These are phyloP conservation scores for Stenichneumon culpator DNA, from an alignment of 2,888 invertebrate species.

Conservation along the genomic window DNA sequence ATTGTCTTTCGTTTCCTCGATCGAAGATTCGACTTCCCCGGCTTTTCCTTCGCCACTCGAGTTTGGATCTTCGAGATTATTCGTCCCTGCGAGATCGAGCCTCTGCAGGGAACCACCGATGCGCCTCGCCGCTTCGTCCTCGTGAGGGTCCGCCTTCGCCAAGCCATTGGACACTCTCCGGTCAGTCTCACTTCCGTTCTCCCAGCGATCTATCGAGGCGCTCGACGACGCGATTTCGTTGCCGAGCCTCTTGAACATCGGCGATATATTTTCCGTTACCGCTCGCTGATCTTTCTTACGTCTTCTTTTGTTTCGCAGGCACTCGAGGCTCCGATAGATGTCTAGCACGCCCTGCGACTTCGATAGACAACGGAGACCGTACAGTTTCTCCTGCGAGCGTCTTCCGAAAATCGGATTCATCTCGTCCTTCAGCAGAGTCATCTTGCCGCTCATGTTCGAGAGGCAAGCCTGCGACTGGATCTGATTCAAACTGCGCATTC, in stretches of 20 bases:
- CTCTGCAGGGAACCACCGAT: conserved; percentile 17
- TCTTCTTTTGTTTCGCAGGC: conserved; percentile 76
- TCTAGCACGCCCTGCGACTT: conserved; percentile 86
- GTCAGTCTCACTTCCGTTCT: conserved; percentile 37
- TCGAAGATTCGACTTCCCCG: neutral
- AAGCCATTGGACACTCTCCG: conserved; percentile 12
- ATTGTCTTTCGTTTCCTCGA: conserved; percentile 4
- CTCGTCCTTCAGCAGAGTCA: conserved; percentile 67
- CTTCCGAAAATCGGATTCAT: conserved; percentile 81
- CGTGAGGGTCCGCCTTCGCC: neutral
- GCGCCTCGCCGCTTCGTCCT: neutral
- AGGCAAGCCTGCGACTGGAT: conserved; percentile 84
- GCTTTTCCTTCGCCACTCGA: conserved; percentile 32
- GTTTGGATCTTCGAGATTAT: neutral
- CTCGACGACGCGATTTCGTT: conserved; percentile 72
- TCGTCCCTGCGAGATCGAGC: conserved; percentile 5
- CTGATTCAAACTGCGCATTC: conserved; percentile 82
- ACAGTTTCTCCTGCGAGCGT: conserved; percentile 85
- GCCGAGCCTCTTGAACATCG: conserved; percentile 78
- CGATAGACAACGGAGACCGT: conserved; percentile 85
- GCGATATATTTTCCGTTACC: conserved; percentile 79
- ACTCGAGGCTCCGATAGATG: conserved; percentile 84
- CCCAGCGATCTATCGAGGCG: conserved; percentile 44
- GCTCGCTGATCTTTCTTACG: conserved; percentile 78
- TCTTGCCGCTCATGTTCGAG: conserved; percentile 73